Evolutionary conservation across 2,797 vertebrate species (phyloP), one percentile per base, ranked within the genome.

Genomic region (Mormyrus proboscirostris): DNA sequence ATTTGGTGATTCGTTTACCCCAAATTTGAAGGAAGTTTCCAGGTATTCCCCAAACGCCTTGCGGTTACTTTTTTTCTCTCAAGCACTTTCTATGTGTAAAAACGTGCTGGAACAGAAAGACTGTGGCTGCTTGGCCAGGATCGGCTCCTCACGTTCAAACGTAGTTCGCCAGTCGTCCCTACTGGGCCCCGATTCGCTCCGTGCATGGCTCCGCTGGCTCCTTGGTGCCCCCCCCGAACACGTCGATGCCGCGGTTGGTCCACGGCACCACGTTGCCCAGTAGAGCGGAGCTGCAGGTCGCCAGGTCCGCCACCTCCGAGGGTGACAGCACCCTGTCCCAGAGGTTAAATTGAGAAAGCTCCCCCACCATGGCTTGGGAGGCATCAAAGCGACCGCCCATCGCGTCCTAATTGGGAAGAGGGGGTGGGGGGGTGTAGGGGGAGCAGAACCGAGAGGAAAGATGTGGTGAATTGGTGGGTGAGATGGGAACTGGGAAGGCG

Each of bases 361-460:
- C 98, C 53, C 98, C 98, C 0, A 99, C 97, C 6, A 99, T 95
- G 88, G 98, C 97, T 92, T 99, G 98, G 0, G 98, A 97, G 41
- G 97, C 97, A 29, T 99, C 98, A 55, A 99, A 99, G 16, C 97
- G 96, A n/a, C 98, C 98, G 0, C 97, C 97, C 38, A 97, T 89
- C 0, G 96, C 95, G 92, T 98, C 97, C 98, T 86, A 33, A 53
- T 85, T 25, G 76, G 76, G 33, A 55, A 25, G 6, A 29, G 51
- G 12, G 38, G 53, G 16, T 1, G 53, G 44, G 33, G 29, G 89
- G 16, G n/a, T 8, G 4, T 8, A n/a, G 89, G 22, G 7, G 12
- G 53, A 2, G 16, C 79, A 8, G 49, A 53, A 51, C 29, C 5
- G 38, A n/a, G 22, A 5, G n/a, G 7, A 41, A 62, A 44, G 4